phyloP scores from a whole-genome alignment of 2,113 vertebrate genomes.

The Pelusios castaneus region DNA sequence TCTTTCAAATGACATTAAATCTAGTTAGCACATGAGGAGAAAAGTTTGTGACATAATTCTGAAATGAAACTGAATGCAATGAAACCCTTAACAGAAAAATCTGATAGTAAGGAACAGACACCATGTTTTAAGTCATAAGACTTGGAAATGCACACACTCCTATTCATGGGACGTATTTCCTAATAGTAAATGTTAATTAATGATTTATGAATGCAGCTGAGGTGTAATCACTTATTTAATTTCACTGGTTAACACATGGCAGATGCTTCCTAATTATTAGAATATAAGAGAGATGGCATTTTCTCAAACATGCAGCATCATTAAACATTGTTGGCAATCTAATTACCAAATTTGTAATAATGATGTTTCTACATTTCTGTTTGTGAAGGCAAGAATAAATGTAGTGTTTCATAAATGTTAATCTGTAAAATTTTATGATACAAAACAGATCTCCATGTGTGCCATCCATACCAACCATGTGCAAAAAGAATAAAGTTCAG shows the following conservation, averaged over 20 bases:
- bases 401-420: constrained; percentile 10
- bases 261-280: constrained; percentile 51
- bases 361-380: constrained; percentile 30
- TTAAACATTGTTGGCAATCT: constrained; percentile 15
- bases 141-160: not conserved
- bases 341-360: constrained; percentile 13
- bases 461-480: not conserved
- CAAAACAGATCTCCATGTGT: not conserved
- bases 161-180: constrained; percentile 37
- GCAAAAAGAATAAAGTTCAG: not conserved
- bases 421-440: constrained; percentile 26
- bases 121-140: constrained; percentile 6
- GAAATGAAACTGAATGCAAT: constrained; percentile 19
- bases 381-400: constrained; percentile 7
- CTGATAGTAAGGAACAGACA: constrained; percentile 12
- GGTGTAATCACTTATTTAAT: constrained; percentile 37
- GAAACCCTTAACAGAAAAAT: constrained; percentile 10
- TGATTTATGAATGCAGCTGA: constrained; percentile 14
- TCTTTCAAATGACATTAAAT: constrained; percentile 6
- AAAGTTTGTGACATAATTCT: not conserved
- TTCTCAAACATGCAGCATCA: not conserved
- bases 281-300: not conserved
- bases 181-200: not conserved
- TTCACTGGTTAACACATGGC: not conserved
- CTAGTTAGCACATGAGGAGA: not conserved